Evolutionary conservation across 2,888 invertebrate genomes (phyloP).

Genomic region (Cepaea hortensis): DNA sequence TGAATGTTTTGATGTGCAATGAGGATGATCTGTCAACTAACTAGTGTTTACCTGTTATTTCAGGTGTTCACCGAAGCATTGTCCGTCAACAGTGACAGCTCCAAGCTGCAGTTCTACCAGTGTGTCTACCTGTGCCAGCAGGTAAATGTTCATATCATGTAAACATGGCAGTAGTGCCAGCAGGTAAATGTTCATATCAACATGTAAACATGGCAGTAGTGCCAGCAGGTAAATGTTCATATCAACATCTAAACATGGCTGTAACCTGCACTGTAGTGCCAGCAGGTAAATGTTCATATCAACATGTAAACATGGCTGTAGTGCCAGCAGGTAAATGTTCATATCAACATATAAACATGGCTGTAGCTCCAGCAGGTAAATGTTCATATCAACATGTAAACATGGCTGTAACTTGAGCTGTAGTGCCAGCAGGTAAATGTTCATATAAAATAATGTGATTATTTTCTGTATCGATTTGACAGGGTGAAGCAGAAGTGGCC

Average conservation of each 20-base stretch:
- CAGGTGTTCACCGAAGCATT: conserved; percentile 67
- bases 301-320: background rate
- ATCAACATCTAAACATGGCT: background rate
- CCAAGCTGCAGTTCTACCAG: conserved; percentile 54
- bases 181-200: background rate
- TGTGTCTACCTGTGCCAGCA: background rate
- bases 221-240: background rate
- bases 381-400: no score
- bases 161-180: background rate
- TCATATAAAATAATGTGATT: background rate
- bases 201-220: background rate
- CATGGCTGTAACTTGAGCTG: no score
- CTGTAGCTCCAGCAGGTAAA: no score
- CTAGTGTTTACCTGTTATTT: conserved; percentile 17
- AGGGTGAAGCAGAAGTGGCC: conserved; percentile 60
- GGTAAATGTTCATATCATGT: background rate
- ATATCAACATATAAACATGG: no score
- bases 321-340: no score
- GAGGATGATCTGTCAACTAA: no score
- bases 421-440: no score
- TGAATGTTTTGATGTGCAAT: no score
- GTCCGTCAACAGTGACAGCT: conserved; percentile 57
- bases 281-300: background rate
- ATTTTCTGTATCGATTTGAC: background rate
- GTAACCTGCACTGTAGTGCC: background rate